These are phyloP conservation scores for Sapajus apella DNA, from an alignment of 2,113 vertebrate genomes.

Conservation along the genomic window DNA sequence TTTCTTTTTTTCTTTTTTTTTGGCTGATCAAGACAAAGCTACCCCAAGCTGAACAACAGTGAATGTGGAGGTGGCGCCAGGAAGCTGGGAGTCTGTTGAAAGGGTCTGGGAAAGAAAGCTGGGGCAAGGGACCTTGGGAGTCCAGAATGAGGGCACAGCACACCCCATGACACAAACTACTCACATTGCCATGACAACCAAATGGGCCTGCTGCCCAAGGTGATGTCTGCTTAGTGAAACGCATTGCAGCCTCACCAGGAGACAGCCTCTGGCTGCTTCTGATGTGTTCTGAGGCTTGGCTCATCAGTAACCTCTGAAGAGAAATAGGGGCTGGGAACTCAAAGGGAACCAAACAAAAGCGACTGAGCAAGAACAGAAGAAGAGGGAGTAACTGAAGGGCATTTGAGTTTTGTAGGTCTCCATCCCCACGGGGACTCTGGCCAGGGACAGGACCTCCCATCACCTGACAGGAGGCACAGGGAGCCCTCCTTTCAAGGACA, in stretches of 20 bases:
- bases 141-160: background rate
- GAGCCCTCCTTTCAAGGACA: slow-evolving; percentile 50
- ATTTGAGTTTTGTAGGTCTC: slow-evolving; percentile 33
- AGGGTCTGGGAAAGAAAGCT: slow-evolving; percentile 39
- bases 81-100: background rate
- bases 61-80: slow-evolving; percentile 15
- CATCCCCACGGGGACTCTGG: background rate
- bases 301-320: background rate
- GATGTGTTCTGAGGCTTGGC: background rate
- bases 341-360: background rate
- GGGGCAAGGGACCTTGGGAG: background rate
- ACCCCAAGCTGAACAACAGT: background rate
- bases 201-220: slow-evolving; percentile 31
- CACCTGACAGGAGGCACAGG: slow-evolving; percentile 49
- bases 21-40: slow-evolving; percentile 7
- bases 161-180: background rate
- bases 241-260: background rate
- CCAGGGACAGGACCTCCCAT: slow-evolving; percentile 69
- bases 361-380: background rate
- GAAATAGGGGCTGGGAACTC: background rate
- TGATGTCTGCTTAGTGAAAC: slow-evolving; percentile 21
- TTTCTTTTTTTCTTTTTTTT: background rate
- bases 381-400: background rate
- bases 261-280: background rate
- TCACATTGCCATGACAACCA: background rate